A percentile compares a stretch with the other conserved stretches of the same genome.
phyloP scores from a whole-genome alignment of 2,888 invertebrate genomes.

The Gastracanthus pulcherrimus region DNA sequence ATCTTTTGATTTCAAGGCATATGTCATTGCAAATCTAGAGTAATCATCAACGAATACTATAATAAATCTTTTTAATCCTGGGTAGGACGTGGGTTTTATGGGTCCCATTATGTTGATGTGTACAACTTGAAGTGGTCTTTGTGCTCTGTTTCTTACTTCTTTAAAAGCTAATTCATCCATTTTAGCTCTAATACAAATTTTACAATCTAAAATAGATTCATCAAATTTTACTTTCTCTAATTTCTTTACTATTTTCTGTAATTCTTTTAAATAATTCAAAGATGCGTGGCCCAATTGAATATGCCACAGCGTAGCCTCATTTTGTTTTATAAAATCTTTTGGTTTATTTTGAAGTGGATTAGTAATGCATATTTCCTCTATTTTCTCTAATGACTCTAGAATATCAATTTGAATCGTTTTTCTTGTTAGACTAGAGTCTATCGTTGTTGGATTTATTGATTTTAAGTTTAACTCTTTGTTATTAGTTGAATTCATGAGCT shows the following conservation, averaged over 20 bases:
- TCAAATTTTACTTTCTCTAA: background rate
- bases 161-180: background rate
- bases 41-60: conserved; percentile 59
- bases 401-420: too few relatives aligned
- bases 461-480: too few relatives aligned
- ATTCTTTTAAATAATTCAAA: background rate
- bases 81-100: conserved; percentile 57
- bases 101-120: too few relatives aligned
- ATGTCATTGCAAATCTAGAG: conserved; percentile 54
- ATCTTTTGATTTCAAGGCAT: conserved; percentile 57
- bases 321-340: background rate
- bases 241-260: background rate
- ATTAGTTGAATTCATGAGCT: background rate
- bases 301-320: background rate
- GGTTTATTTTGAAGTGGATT: background rate
- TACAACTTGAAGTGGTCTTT: background rate
- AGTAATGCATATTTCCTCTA: background rate
- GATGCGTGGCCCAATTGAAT: background rate
- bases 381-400: background rate
- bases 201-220: background rate
- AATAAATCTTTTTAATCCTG: conserved; percentile 56
- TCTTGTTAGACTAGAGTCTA: too few relatives aligned
- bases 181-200: background rate
- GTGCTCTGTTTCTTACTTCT: background rate
- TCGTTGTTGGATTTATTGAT: too few relatives aligned